Conservation (phyloP, 2,888 invertebrate genomes). For the Noctuana brunneofusca region DNA sequence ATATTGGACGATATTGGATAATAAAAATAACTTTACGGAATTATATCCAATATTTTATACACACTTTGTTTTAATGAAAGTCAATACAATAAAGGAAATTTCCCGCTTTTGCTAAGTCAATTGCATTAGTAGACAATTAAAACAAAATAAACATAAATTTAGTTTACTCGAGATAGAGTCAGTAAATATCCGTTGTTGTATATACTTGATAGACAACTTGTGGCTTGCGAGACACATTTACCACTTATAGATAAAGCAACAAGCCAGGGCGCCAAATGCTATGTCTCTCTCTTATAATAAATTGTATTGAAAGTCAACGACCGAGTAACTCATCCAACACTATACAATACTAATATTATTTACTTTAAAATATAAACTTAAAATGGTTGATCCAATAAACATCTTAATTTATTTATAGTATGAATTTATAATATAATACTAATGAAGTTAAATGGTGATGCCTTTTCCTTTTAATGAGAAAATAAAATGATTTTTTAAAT, state of each 20-base stretch:
- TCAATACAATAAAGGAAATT: slow-evolving; percentile 10
- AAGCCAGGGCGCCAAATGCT: slow-evolving; percentile 55
- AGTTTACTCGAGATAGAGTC: slow-evolving; percentile 29
- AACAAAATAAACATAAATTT: slow-evolving; percentile 33
- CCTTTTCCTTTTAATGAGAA: too few relatives aligned
- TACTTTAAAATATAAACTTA: background rate
- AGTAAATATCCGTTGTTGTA: slow-evolving; percentile 31
- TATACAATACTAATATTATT: slow-evolving; percentile 25
- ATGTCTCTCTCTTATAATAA: slow-evolving; percentile 58
- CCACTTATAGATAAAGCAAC: slow-evolving; percentile 54
- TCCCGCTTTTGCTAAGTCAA: slow-evolving; percentile 13
- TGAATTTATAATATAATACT: too few relatives aligned
- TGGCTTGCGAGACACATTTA: slow-evolving; percentile 51
- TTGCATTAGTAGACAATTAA: slow-evolving; percentile 26
- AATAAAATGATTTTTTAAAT: too few relatives aligned
- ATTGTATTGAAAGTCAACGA: slow-evolving; percentile 66
- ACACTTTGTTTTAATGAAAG: background rate
- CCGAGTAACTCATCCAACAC: slow-evolving; percentile 50
- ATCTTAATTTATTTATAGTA: background rate
- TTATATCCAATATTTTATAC: slow-evolving; percentile 1
- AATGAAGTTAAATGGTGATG: too few relatives aligned
- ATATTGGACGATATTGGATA: slow-evolving; percentile 31
- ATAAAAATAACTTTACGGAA: slow-evolving; percentile 6
- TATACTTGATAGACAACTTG: slow-evolving; percentile 31
- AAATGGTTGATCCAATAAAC: background rate